These are phyloP conservation scores for Chamaea fasciata DNA, from an alignment of 2,113 vertebrate species.

Conservation along the genomic window DNA sequence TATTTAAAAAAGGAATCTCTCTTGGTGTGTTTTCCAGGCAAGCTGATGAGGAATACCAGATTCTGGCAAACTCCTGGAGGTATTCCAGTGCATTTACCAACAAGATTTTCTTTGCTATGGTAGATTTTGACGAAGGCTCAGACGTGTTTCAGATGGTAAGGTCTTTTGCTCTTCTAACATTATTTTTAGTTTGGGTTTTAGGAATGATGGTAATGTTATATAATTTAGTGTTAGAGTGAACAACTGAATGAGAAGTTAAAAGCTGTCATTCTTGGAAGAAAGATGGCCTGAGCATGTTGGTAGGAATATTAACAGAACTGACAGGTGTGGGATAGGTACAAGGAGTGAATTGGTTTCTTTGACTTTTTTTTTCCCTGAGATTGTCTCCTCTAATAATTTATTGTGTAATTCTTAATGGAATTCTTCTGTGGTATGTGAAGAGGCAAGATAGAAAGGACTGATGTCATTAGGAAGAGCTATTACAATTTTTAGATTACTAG, in stretches of 20 bases:
- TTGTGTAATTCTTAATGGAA: neutral
- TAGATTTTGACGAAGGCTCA: slow-evolving; percentile 97
- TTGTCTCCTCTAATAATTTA: neutral
- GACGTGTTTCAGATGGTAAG: slow-evolving; percentile 98
- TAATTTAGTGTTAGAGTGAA: neutral
- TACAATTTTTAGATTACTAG: neutral
- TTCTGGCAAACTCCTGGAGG: slow-evolving; percentile 95
- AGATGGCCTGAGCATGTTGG: neutral
- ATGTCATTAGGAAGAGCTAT: neutral
- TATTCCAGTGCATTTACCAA: slow-evolving; percentile 95
- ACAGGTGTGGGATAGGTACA: neutral
- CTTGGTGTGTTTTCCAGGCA: slow-evolving; percentile 75
- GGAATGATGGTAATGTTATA: neutral
- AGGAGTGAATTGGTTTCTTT: neutral
- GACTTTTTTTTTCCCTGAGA: neutral
- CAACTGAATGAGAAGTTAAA: neutral
- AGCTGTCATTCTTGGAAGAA: neutral
- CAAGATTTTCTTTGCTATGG: slow-evolving; percentile 92
- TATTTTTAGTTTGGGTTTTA: neutral
- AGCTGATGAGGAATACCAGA: slow-evolving; percentile 96
- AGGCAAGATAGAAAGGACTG: neutral
- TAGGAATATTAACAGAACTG: neutral
- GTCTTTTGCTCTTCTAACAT: neutral
- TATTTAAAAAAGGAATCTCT: neutral
- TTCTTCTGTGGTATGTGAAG: neutral